These are phyloP conservation scores for Drusus annulatus DNA, from an alignment of 1,140 invertebrate species.

Conservation along the genomic window DNA sequence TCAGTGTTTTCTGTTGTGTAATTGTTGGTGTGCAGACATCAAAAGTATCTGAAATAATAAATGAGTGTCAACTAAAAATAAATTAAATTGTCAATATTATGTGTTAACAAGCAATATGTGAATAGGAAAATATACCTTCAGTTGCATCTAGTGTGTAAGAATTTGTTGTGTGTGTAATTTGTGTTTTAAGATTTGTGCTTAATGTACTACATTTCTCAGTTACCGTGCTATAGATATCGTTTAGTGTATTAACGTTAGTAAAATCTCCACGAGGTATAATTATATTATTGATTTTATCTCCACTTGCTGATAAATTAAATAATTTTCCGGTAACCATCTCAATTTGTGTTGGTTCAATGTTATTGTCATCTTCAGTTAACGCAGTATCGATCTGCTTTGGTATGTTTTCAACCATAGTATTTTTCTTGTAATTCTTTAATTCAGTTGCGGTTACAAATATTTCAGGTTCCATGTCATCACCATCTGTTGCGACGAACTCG, in stretches of 20 bases:
- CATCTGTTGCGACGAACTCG: constrained; percentile 65
- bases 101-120: not conserved
- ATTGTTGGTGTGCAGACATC: constrained; percentile 19
- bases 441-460: too few species aligned
- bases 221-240: too few species aligned
- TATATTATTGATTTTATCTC: not conserved
- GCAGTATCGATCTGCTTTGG: too few species aligned
- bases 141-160: not conserved
- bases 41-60: constrained; percentile 27
- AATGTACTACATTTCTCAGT: not conserved
- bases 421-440: too few species aligned
- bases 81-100: not conserved
- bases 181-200: too few species aligned
- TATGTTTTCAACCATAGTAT: too few species aligned
- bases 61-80: not conserved
- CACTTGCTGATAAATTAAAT: not conserved
- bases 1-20: constrained; percentile 11
- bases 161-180: too few species aligned
- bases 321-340: constrained; percentile 52
- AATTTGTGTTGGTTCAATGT: constrained; percentile 60
- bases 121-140: constrained; percentile 1
- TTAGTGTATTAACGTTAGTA: too few species aligned
- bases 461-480: constrained; percentile 39
- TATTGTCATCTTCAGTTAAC: constrained; percentile 37
- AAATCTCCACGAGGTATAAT: too few species aligned